Evolutionary conservation across 2,113 vertebrate genomes (phyloP).

Genomic region (Nerophis lumbriciformis): DNA sequence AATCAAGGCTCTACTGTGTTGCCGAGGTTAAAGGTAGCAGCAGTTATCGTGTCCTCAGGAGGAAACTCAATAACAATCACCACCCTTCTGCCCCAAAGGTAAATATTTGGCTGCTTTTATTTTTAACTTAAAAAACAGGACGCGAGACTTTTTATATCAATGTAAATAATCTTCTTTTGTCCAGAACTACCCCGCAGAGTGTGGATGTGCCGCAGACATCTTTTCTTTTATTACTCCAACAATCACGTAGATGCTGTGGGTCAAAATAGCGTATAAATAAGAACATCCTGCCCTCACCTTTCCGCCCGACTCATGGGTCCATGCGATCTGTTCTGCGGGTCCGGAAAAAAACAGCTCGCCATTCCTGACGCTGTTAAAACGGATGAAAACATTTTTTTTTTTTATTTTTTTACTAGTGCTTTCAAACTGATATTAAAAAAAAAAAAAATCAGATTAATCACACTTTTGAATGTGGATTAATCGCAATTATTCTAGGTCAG

Average conservation of each 20-base stretch:
- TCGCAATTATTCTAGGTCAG: no score
- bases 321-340: neutral
- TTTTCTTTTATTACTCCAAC: slow-evolving; percentile 60
- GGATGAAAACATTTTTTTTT: no score
- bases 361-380: slow-evolving; percentile 4
- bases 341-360: neutral
- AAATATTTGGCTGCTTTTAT: slow-evolving; percentile 56
- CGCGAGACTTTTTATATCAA: slow-evolving; percentile 63
- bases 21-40: slow-evolving; percentile 46
- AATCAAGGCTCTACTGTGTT: slow-evolving; percentile 14
- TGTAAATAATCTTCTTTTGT: slow-evolving; percentile 66
- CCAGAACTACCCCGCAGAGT: slow-evolving; percentile 43
- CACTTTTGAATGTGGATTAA: no score
- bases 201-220: slow-evolving; percentile 65
- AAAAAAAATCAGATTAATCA: no score
- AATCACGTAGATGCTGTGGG: slow-evolving; percentile 36
- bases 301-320: slow-evolving; percentile 21
- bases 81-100: slow-evolving; percentile 18
- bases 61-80: slow-evolving; percentile 29
- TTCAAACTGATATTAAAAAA: no score
- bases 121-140: slow-evolving; percentile 67
- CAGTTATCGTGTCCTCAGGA: slow-evolving; percentile 29
- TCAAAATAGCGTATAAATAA: slow-evolving; percentile 49
- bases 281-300: slow-evolving; percentile 61
- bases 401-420: no score